Base-by-base conservation (phyloP, 2,113 vertebrate genomes). In the Acanthochromis polyacanthus region DNA sequence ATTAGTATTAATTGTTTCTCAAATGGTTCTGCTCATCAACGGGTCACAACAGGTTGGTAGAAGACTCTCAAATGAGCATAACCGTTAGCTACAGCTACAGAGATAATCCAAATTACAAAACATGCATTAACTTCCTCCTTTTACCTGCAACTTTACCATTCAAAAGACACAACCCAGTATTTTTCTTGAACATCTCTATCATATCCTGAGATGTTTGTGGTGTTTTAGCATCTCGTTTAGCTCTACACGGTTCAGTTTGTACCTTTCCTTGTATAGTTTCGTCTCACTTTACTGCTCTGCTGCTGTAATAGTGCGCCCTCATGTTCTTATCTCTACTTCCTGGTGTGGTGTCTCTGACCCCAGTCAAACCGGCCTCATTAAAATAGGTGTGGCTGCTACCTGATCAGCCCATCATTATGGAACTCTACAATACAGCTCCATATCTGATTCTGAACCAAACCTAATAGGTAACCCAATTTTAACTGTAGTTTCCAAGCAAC, bases 301-400 rank as follows among this genome's bases (percentile, higher is more conserved):
- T 19, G 40, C 11, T 22, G 28, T 23, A 69, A 46, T 10, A 51
- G 68, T 78, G 77, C 73, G 64, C 71, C 66, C 63, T 82, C 51
- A 23, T 28, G 19, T 57, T 71, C 78, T 93, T 93, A 95, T 93
- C 90, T 87, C 19, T 38, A 86, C 88, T 94, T 94, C 93, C 93
- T 93, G 78, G 61, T 92, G 36, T 43, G 43, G 20, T 30, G 36
- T 43, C 20, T 66, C 23, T 82, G 65, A 65, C 83, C 80, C 70
- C 58, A 75, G 79, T 83, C 60, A 76, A 73, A 79, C 69, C 64
- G 71, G 57, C 12, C 61, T 86, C 22, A 87, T 88, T 90, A 76
- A n/a, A 80, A 76, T 67, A 77, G 88, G 86, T 87, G 88, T 79
- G 81, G 85, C 81, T 43, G 65, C 12, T 40, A 20, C 25, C 23